Evolutionary conservation across 2,888 invertebrate genomes (phyloP).

Genomic region (Marasmarcha lunaedactyla): DNA sequence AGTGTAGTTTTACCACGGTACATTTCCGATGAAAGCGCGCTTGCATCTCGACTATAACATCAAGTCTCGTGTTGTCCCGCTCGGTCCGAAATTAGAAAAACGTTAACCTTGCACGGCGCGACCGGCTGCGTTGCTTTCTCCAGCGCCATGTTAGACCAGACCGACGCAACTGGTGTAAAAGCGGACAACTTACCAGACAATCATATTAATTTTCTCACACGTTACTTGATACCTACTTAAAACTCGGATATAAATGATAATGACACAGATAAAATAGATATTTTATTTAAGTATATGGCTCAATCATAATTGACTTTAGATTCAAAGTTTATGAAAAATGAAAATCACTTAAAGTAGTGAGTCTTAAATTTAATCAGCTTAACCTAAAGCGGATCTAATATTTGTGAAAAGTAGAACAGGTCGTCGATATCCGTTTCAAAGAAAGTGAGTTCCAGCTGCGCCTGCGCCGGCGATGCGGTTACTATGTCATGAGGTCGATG

Average conservation of each 20-base stretch:
- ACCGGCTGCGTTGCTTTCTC: conserved; percentile 49
- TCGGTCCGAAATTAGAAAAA: conserved; percentile 62
- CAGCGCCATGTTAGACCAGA: conserved; percentile 34
- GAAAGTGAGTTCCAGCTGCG: conserved; percentile 43
- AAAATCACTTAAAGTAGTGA: too few species aligned
- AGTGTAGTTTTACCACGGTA: conserved; percentile 37
- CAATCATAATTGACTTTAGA: too few species aligned
- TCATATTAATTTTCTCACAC: conserved; percentile 25
- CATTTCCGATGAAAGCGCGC: conserved; percentile 54
- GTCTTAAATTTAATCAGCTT: too few species aligned
- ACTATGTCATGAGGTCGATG: conserved; percentile 47
- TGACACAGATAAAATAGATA: too few species aligned
- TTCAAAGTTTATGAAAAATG: too few species aligned
- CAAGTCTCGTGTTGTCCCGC: conserved; percentile 39
- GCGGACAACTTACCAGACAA: conserved; percentile 30
- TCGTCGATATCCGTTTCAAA: conserved; percentile 36
- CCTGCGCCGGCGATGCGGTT: conserved; percentile 26
- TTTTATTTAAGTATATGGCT: too few species aligned
- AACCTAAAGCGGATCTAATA: conserved; percentile 3
- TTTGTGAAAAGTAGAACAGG: conserved; percentile 3
- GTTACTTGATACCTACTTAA: background rate
- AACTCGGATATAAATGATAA: conserved; percentile 2
- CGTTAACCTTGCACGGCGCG: conserved; percentile 54
- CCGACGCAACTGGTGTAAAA: conserved; percentile 24
- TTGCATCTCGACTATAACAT: conserved; percentile 29